phyloP scores from a whole-genome alignment of 2,113 vertebrate species.

The Sciurus niger region DNA sequence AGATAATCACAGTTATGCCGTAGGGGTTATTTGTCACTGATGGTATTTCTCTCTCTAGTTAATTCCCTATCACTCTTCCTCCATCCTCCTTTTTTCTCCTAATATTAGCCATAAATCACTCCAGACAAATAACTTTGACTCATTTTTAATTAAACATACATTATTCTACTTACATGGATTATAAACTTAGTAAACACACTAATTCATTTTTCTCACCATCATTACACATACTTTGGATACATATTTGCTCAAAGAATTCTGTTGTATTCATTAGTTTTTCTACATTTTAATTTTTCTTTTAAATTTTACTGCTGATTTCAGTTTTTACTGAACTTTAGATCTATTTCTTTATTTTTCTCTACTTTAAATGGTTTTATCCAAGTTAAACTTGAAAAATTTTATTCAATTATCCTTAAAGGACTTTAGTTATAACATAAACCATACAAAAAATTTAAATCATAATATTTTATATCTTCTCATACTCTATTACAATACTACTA shows the following conservation, averaged over 20 bases:
- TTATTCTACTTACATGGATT: neutral
- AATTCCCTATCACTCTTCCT: neutral
- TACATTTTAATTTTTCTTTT: neutral
- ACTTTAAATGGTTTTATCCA: neutral
- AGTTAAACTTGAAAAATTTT: neutral
- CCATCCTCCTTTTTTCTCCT: neutral
- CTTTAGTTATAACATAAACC: neutral
- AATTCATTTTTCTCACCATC: neutral
- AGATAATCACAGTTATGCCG: too few relatives aligned
- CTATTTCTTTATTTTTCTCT: neutral
- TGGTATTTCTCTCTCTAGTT: neutral
- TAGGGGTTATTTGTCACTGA: neutral
- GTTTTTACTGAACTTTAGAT: neutral
- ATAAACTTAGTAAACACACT: neutral
- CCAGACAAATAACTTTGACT: neutral
- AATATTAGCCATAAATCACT: neutral
- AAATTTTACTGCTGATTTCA: neutral
- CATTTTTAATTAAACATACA: neutral
- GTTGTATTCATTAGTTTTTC: neutral
- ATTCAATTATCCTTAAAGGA: neutral
- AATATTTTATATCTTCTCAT: neutral
- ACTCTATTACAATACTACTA: neutral
- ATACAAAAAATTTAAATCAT: neutral
- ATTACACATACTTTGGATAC: neutral
- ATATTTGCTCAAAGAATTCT: too few relatives aligned